Conservation (phyloP, 2,797 vertebrate genomes). For the Sebastes miniatus region DNA sequence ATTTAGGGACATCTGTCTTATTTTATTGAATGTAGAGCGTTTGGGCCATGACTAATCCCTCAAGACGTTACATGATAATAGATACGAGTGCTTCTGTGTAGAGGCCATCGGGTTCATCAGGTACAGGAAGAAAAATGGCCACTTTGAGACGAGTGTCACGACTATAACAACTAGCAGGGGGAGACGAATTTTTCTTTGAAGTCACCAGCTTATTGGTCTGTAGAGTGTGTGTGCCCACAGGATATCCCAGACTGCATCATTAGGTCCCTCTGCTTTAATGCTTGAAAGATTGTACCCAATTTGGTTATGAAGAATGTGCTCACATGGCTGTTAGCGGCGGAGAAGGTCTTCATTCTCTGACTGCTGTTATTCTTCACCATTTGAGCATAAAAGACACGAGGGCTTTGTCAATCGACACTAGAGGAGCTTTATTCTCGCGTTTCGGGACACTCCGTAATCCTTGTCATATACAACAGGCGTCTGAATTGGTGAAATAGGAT, state of each 20-base stretch:
- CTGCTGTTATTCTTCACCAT: slow-evolving; percentile 35
- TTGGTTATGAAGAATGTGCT: slow-evolving; percentile 40
- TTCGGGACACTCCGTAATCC: slow-evolving; percentile 43
- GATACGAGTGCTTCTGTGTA: slow-evolving; percentile 37
- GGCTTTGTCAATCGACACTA: slow-evolving; percentile 38
- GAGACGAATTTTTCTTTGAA: slow-evolving; percentile 60
- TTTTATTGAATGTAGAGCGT: slow-evolving; percentile 33
- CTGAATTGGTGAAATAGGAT: slow-evolving; percentile 60
- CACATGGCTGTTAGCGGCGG: slow-evolving; percentile 16
- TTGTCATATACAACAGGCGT: slow-evolving; percentile 43
- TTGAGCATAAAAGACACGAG: slow-evolving; percentile 33
- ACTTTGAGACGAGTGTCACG: slow-evolving; percentile 49
- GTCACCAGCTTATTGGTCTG: slow-evolving; percentile 33
- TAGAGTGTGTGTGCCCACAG: slow-evolving; percentile 11
- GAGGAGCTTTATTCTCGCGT: slow-evolving; percentile 43
- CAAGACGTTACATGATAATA: slow-evolving; percentile 46
- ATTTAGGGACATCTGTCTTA: slow-evolving; percentile 36
- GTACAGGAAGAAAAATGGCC: slow-evolving; percentile 53
- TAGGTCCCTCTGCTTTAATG: slow-evolving; percentile 38
- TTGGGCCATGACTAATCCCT: slow-evolving; percentile 48
- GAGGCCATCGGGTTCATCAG: slow-evolving; percentile 67
- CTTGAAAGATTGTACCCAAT: slow-evolving; percentile 45
- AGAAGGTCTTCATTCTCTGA: slow-evolving; percentile 28
- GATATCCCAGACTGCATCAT: slow-evolving; percentile 45
- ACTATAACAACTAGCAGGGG: slow-evolving; percentile 32